Conservation (phyloP, 2,113 vertebrate genomes). For the Peromyscus maniculatus region DNA sequence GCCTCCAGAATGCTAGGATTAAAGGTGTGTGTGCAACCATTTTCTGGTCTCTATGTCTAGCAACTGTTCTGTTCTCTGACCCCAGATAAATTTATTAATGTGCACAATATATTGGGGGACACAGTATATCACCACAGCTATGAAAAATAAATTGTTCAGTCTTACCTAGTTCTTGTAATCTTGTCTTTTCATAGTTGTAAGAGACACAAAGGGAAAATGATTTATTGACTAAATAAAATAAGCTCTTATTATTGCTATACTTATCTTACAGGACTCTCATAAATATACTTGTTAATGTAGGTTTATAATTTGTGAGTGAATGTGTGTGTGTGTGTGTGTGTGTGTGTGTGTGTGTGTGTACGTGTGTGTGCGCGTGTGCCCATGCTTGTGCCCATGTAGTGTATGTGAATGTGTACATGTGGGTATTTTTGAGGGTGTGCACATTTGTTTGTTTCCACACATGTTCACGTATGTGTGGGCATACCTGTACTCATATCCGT, state of each 20-base stretch:
- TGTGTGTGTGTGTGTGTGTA: neutral
- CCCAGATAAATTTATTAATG: too few species aligned
- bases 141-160: neutral
- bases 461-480: neutral
- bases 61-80: too few species aligned
- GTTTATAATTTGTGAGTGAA: neutral
- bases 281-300: neutral
- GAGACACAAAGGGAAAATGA: neutral
- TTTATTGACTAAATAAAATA: neutral
- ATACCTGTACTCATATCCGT: neutral
- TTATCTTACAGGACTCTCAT: neutral
- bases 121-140: too few species aligned
- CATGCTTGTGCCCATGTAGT: neutral
- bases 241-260: neutral
- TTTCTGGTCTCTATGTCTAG: too few species aligned
- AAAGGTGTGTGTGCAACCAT: too few species aligned
- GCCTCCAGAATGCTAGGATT: too few species aligned
- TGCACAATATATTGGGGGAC: too few species aligned
- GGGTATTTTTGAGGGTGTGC: neutral
- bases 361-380: neutral
- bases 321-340: neutral
- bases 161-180: neutral
- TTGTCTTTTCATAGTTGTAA: neutral
- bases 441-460: neutral
- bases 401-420: neutral